Evolutionary conservation across 2,888 invertebrate genomes (phyloP).

Genomic region (Rhamnusium bicolor): DNA sequence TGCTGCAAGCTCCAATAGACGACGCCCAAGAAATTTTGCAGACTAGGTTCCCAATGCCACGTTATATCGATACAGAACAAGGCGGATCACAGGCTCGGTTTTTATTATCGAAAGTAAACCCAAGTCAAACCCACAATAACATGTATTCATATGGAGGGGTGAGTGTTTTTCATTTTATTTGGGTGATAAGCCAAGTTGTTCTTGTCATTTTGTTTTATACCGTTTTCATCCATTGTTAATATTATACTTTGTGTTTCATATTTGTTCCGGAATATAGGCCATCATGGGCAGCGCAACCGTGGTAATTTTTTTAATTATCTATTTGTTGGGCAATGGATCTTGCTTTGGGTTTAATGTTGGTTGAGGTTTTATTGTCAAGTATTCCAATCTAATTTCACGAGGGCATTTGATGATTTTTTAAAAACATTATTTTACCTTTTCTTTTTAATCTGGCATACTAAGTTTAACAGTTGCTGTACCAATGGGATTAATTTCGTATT

Average conservation of each 20-base stretch:
- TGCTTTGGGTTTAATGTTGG: neutral
- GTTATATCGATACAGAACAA: slow-evolving; percentile 99
- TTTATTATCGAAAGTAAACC: slow-evolving; percentile 98
- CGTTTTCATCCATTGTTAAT: slow-evolving; percentile 15
- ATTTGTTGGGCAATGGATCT: neutral
- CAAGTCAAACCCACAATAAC: slow-evolving; percentile 99
- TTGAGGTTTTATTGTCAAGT: neutral
- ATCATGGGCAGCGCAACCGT: slow-evolving; percentile 39
- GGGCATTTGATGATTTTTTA: neutral
- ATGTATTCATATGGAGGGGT: slow-evolving; percentile 97
- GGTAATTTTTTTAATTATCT: slow-evolving; percentile 39
- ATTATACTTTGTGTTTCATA: slow-evolving; percentile 43
- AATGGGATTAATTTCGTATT: too few species aligned
- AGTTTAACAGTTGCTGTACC: too few species aligned
- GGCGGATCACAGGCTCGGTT: slow-evolving; percentile 99
- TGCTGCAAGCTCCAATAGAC: slow-evolving; percentile 95
- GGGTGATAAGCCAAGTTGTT: neutral
- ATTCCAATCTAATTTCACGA: neutral
- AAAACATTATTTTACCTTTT: too few species aligned
- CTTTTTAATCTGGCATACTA: too few species aligned
- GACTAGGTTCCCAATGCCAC: slow-evolving; percentile 97
- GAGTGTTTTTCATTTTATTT: slow-evolving; percentile 69
- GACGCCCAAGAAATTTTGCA: slow-evolving; percentile 98
- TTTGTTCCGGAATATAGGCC: slow-evolving; percentile 58
- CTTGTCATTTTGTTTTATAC: neutral